Evolutionary conservation across 2,888 invertebrate species (phyloP).

Genomic region (Caenorhabditis japonica): DNA sequence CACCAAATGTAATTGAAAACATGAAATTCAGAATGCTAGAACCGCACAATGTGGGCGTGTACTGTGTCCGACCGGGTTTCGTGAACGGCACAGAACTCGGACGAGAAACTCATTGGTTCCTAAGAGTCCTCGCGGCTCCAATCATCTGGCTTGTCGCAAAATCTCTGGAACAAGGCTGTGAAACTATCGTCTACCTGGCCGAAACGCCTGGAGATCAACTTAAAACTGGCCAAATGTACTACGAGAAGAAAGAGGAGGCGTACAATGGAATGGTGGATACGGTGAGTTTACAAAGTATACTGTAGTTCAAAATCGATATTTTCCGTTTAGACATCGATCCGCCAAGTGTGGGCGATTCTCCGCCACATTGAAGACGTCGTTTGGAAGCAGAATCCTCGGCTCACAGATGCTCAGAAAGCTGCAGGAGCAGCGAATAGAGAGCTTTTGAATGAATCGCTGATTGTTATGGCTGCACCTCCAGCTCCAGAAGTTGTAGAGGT

Average conservation of each 20-base stretch:
- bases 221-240: slow-evolving; percentile 84
- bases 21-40: slow-evolving; percentile 59
- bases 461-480: not conserved
- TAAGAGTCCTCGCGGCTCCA: slow-evolving; percentile 71
- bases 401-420: slow-evolving; percentile 35
- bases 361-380: slow-evolving; percentile 40
- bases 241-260: slow-evolving; percentile 65
- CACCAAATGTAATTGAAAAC: too few species aligned
- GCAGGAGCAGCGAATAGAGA: slow-evolving; percentile 18
- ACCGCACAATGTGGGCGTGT: slow-evolving; percentile 40
- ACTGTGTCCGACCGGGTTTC: slow-evolving; percentile 52
- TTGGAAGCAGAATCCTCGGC: slow-evolving; percentile 33
- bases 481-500: too few species aligned
- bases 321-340: slow-evolving; percentile 39
- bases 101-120: slow-evolving; percentile 68
- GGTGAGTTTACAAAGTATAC: slow-evolving; percentile 19
- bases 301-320: not conserved
- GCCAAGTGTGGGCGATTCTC: slow-evolving; percentile 51
- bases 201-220: slow-evolving; percentile 82
- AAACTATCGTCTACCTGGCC: slow-evolving; percentile 86
- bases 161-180: slow-evolving; percentile 76
- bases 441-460: slow-evolving; percentile 34
- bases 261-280: slow-evolving; percentile 60
- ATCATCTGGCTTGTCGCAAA: slow-evolving; percentile 74
- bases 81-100: slow-evolving; percentile 68